These are phyloP conservation scores for Trididemnum miniatum DNA, from an alignment of 23 tunicate genomes.

Conservation along the genomic window DNA sequence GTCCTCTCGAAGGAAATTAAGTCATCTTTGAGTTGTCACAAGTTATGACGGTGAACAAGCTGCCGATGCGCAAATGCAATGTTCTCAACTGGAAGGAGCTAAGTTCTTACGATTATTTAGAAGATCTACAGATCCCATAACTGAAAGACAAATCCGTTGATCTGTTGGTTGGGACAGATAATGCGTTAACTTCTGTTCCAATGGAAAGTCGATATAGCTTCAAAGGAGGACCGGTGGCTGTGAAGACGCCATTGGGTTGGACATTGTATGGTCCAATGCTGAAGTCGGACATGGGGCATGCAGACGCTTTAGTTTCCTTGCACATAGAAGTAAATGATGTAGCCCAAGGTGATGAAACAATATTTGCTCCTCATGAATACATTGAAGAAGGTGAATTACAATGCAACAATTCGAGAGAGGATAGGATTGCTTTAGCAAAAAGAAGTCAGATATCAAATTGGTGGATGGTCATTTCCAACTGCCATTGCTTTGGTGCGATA, in stretches of 20 bases:
- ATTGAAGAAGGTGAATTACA: background rate
- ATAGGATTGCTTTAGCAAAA: background rate
- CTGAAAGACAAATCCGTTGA: background rate
- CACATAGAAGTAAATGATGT: background rate
- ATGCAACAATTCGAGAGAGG: background rate
- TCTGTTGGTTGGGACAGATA: background rate
- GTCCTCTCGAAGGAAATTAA: background rate
- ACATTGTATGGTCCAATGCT: background rate
- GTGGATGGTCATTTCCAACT: background rate
- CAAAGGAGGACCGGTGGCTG: background rate
- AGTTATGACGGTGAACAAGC: background rate
- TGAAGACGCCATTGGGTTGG: slow-evolving; percentile 12
- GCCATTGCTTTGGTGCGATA: background rate
- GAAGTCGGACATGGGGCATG: background rate
- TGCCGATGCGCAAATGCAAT: background rate
- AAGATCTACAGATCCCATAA: background rate
- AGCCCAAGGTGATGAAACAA: background rate
- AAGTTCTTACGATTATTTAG: background rate
- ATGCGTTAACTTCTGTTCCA: background rate
- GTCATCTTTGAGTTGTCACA: background rate
- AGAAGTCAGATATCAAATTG: background rate
- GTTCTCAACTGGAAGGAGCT: background rate
- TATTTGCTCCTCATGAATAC: background rate
- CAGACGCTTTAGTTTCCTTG: background rate
- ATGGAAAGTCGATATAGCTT: background rate